Percentiles rank a stretch among this genome's conserved stretches.
These are phyloP conservation scores for Erebia ligea DNA, from an alignment of 2,888 invertebrate species.

Conservation along the genomic window DNA sequence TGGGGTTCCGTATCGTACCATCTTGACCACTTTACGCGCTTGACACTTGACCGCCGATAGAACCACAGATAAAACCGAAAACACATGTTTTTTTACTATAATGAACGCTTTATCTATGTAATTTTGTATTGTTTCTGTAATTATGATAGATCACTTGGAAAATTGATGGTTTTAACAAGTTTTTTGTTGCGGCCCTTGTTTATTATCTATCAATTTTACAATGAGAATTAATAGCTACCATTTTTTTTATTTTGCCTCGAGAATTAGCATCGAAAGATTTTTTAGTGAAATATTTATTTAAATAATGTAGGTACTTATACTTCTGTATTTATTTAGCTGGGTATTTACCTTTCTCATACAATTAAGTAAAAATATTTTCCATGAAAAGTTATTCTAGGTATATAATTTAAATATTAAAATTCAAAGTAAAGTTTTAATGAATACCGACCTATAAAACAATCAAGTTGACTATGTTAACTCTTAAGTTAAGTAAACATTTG, in stretches of 20 bases:
- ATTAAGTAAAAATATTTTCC: no score
- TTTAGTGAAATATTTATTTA: not conserved
- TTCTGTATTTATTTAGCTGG: no score
- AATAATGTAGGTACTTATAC: no score
- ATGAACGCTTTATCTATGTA: slow-evolving; percentile 58
- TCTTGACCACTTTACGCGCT: slow-evolving; percentile 73
- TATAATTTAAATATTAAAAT: no score
- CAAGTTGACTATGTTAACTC: no score
- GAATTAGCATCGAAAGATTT: not conserved
- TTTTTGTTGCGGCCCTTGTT: slow-evolving; percentile 28
- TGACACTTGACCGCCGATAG: slow-evolving; percentile 71
- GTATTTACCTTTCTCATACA: no score
- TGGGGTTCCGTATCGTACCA: slow-evolving; percentile 64
- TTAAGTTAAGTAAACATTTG: no score
- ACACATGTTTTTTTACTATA: slow-evolving; percentile 69
- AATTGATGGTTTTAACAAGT: slow-evolving; percentile 44
- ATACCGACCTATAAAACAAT: no score
- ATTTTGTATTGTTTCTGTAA: slow-evolving; percentile 46
- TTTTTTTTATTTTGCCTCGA: not conserved
- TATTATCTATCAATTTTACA: slow-evolving; percentile 3
- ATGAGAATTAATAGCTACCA: not conserved
- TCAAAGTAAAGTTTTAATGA: no score
- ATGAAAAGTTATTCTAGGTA: no score
- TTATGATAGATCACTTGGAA: slow-evolving; percentile 50
- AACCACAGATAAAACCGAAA: slow-evolving; percentile 52